Conservation (phyloP, 2,113 vertebrate genomes). For the Ammodramus savannarum region DNA sequence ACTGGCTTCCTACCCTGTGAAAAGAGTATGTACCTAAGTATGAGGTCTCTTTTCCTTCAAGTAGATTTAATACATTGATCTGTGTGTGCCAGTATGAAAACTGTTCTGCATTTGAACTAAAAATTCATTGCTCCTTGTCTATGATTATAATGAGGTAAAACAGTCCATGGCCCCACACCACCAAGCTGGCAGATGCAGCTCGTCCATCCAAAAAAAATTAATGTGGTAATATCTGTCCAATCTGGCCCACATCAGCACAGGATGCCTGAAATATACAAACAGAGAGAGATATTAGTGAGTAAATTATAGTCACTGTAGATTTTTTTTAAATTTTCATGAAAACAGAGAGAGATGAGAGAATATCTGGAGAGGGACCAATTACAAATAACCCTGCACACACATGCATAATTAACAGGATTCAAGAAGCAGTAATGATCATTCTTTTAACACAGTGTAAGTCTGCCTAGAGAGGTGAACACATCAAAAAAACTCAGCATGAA, state of each 20-base stretch:
- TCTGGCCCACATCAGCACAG: not conserved
- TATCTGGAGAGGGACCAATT: conserved; percentile 47
- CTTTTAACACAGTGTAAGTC: conserved; percentile 9
- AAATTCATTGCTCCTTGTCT: not conserved
- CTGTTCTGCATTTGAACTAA: not conserved
- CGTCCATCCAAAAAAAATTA: not conserved
- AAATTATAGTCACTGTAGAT: not conserved
- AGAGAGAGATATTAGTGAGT: not conserved
- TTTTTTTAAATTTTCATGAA: conserved; percentile 21
- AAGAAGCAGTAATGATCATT: conserved; percentile 44
- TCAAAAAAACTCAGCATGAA: conserved; percentile 48
- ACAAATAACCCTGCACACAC: not conserved
- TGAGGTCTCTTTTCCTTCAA: not conserved
- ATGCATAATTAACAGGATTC: conserved; percentile 41
- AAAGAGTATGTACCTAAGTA: not conserved
- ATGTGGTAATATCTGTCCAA: not conserved
- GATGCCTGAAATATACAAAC: not conserved
- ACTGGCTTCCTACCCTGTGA: not conserved
- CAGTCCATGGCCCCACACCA: not conserved
- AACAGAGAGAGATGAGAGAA: conserved; percentile 10
- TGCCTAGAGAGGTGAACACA: conserved; percentile 46
- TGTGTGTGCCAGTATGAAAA: not conserved
- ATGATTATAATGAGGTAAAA: not conserved
- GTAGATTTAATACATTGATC: not conserved
- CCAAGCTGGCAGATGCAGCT: not conserved